These are phyloP conservation scores for Pycnomerus fuliginosus DNA, from an alignment of 2,888 invertebrate species.

Conservation along the genomic window DNA sequence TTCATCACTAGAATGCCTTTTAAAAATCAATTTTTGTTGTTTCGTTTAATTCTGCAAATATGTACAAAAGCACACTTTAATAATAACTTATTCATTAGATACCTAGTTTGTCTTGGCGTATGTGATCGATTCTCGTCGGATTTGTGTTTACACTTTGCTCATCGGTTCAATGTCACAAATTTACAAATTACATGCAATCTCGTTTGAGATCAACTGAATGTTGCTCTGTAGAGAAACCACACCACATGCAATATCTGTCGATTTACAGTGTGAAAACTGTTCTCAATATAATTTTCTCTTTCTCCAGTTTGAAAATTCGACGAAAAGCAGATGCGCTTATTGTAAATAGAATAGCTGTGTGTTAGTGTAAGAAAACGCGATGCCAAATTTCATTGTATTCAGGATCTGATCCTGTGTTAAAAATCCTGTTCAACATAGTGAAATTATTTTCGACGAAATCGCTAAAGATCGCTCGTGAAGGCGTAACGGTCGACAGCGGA, in stretches of 20 bases:
- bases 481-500: constrained; percentile 46
- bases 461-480: constrained; percentile 47
- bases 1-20: too few relatives aligned
- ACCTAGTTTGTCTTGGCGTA: too few relatives aligned
- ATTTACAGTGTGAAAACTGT: constrained; percentile 1
- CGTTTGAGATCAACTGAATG: too few relatives aligned
- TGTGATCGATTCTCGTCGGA: too few relatives aligned
- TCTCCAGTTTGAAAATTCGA: constrained; percentile 28
- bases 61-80: too few relatives aligned
- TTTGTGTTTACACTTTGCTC: too few relatives aligned
- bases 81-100: too few relatives aligned
- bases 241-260: constrained; percentile 17
- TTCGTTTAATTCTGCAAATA: too few relatives aligned
- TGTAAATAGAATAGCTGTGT: constrained; percentile 26
- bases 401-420: constrained; percentile 22
- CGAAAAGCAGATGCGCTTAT: constrained; percentile 43
- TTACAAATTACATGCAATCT: too few relatives aligned
- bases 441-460: constrained; percentile 45
- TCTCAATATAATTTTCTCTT: constrained; percentile 14
- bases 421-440: constrained; percentile 48
- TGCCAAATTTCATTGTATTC: constrained; percentile 5
- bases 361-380: constrained; percentile 2
- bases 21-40: too few relatives aligned
- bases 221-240: too few relatives aligned
- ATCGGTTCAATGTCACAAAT: too few relatives aligned